Evolutionary conservation across 2,797 vertebrate genomes (phyloP).

Genomic region (Arnoldichthys spilopterus): DNA sequence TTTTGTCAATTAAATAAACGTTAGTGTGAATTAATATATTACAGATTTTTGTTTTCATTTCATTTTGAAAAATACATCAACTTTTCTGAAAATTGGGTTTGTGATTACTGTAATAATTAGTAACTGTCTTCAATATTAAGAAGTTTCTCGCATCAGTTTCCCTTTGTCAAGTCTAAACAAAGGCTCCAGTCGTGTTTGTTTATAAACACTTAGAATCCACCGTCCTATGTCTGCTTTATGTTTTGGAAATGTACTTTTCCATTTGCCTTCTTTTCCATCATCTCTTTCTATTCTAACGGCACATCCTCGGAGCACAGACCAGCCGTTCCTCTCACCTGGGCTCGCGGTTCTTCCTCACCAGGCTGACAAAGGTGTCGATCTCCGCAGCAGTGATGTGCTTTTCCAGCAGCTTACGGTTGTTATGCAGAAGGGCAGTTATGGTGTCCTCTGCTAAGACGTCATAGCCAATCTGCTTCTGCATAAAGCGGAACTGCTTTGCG

Average conservation of each 20-base stretch:
- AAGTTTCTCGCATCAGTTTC: too few species aligned
- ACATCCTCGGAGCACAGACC: neutral
- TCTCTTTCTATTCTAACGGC: neutral
- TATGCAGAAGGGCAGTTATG: slow-evolving; percentile 95
- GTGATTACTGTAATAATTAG: too few species aligned
- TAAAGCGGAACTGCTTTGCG: slow-evolving; percentile 99
- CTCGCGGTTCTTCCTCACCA: slow-evolving; percentile 89
- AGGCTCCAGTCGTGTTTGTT: neutral
- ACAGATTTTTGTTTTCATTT: too few species aligned
- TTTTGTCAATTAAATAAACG: too few species aligned
- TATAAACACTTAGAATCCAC: too few species aligned
- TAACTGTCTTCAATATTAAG: too few species aligned
- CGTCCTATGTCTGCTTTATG: too few species aligned
- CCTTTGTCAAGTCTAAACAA: too few species aligned
- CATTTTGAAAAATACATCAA: too few species aligned
- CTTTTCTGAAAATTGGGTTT: too few species aligned
- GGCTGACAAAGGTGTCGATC: slow-evolving; percentile 97
- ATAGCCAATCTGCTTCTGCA: slow-evolving; percentile 99
- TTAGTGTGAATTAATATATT: too few species aligned
- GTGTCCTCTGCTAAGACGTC: slow-evolving; percentile 98
- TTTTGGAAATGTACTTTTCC: neutral
- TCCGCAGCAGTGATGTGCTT: slow-evolving; percentile 98
- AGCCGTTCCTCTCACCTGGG: slow-evolving; percentile 77
- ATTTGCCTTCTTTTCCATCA: too few species aligned
- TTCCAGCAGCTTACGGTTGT: slow-evolving; percentile 97